Evolutionary conservation across 92 coral and sea anemone genomes (phyloP), one percentile per base, ranked within the genome.

Genomic region (Montipora capitata): DNA sequence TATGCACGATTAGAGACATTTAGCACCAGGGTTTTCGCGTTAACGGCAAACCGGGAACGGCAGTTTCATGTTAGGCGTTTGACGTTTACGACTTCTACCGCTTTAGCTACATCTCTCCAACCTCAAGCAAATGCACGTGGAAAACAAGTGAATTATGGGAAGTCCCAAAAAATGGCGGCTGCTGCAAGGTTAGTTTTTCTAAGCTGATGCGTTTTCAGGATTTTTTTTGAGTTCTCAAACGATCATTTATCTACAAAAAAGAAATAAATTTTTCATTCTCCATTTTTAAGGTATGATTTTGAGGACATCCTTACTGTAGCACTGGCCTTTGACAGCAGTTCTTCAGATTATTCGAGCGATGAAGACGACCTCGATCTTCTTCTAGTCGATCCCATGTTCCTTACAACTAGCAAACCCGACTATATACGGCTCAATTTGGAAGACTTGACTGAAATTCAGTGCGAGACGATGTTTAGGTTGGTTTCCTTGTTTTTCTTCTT

Each of bases 361-460:
- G 92, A 92, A 35, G 92, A 87, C 82, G 82, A 83, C 72, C 79
- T 81, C 17, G 90, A 88, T 88, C 85, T 88, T 63, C 87, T 88
- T 78, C 89, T 88, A 63, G 89, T 92, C 78, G 90, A 84, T 88
- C 51, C 90, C 68, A 48, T 88, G 76, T 88, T 92, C 76, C 85
- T 90, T 39, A 11, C 67, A n/a, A 69, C 89, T 38, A 59, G 49
- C 11, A 84, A 76, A 27, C 52, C 85, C 62, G 73, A 68, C 73
- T 16, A 68, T 68, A 68, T 68, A 68, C 42, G 49, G 73, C 73
- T 68, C 15, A 68, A 68, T 4, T 45, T 45, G 52, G 52, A 45
- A 45, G 52, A 45, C 52, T 45, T 45, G 9, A 45, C 52, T 69
- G 89, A 76, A 6, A 49, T 40, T 4, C 92, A 91, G 63, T 91